phyloP scores from a whole-genome alignment of 2,797 vertebrate genomes.

The Acipenser transmontanus region DNA sequence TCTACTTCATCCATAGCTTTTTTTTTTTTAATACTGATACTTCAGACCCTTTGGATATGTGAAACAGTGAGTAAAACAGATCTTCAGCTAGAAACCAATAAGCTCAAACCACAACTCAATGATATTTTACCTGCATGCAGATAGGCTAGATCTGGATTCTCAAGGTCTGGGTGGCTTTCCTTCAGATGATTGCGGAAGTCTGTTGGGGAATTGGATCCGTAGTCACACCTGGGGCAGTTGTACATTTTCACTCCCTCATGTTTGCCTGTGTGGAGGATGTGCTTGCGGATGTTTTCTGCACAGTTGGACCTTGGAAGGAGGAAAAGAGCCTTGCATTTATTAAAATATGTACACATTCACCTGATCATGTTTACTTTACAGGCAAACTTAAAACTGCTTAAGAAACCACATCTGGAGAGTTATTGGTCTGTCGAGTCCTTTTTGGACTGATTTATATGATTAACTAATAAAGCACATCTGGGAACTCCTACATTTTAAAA shows the following conservation, averaged over 20 bases:
- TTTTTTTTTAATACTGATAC: too few species aligned
- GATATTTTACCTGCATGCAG: conserved; percentile 83
- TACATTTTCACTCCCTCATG: conserved; percentile 98
- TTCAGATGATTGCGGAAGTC: conserved; percentile 97
- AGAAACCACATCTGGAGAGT: too few species aligned
- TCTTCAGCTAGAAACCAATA: not conserved
- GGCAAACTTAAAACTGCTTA: too few species aligned
- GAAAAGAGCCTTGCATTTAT: not conserved
- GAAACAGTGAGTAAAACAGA: too few species aligned
- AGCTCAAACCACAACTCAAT: conserved; percentile 19
- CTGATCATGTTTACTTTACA: too few species aligned
- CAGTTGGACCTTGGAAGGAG: conserved; percentile 79
- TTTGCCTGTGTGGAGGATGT: conserved; percentile 94
- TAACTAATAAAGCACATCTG: too few species aligned
- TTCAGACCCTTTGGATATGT: too few species aligned
- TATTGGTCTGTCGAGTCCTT: too few species aligned
- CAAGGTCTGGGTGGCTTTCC: conserved; percentile 83
- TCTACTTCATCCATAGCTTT: too few species aligned
- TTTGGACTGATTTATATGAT: too few species aligned
- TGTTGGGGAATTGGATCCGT: conserved; percentile 85
- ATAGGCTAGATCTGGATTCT: conserved; percentile 95
- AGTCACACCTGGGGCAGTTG: conserved; percentile 90
- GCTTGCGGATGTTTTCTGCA: conserved; percentile 96
- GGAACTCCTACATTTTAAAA: too few species aligned
- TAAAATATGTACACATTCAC: too few species aligned